A percentile compares a stretch with the other conserved stretches of the same genome.
Conservation (phyloP, 2,113 vertebrate species). For the Paraplagusia blochii region DNA sequence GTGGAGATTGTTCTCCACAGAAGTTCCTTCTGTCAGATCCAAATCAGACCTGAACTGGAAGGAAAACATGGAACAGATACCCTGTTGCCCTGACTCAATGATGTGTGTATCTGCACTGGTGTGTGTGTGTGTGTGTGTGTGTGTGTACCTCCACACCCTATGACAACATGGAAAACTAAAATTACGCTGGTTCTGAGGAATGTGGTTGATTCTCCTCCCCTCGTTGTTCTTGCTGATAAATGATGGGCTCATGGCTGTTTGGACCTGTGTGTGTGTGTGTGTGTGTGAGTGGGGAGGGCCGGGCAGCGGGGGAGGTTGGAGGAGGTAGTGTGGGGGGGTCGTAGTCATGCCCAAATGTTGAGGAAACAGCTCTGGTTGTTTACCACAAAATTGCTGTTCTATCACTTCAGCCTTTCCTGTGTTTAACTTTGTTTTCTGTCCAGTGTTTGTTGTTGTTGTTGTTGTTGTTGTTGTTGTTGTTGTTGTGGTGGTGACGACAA, state of each 20-base stretch:
- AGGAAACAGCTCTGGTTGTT: constrained; percentile 22
- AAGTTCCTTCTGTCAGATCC: constrained; percentile 30
- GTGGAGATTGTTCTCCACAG: constrained; percentile 27
- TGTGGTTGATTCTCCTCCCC: constrained; percentile 43
- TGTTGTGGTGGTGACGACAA: no score
- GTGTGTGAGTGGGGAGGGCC: constrained; percentile 20
- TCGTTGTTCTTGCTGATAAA: constrained; percentile 56
- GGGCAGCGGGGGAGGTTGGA: neutral
- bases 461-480: no score
- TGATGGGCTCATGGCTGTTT: constrained; percentile 30
- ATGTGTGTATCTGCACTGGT: constrained; percentile 8
- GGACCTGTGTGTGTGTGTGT: constrained; percentile 1
- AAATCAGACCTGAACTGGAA: constrained; percentile 12
- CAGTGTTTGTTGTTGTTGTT: neutral
- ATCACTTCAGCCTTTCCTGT: neutral
- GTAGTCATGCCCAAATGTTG: neutral
- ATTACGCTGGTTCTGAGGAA: constrained; percentile 56
- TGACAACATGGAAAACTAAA: constrained; percentile 62
- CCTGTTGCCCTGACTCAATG: constrained; percentile 25
- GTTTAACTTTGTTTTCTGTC: neutral
- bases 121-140: neutral
- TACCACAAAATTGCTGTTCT: constrained; percentile 8
- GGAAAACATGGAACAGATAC: constrained; percentile 46
- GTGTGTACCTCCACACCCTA: neutral
- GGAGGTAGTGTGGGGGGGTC: constrained; percentile 13